Conservation (phyloP, 30 jellyfish, hydroid and myxozoan species). For the Nemopilema nomurai region DNA sequence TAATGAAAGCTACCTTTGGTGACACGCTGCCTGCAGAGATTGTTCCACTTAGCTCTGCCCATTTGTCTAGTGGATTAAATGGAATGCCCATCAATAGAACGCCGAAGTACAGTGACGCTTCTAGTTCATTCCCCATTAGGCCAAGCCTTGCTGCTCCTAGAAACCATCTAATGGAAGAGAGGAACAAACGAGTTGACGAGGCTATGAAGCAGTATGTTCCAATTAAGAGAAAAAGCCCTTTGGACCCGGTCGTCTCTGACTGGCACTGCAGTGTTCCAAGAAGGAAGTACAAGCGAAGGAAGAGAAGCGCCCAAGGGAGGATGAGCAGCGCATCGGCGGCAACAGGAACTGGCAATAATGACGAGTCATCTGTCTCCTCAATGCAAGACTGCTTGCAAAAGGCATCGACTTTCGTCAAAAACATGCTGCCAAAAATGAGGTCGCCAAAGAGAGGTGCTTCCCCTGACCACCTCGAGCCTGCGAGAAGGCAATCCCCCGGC, state of each 20-base stretch:
- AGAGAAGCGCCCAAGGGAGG: neutral
- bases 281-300: conserved; percentile 23
- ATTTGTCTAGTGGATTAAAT: neutral
- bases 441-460: conserved; percentile 15
- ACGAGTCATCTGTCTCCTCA: conserved; percentile 29
- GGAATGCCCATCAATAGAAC: neutral
- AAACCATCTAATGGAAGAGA: neutral
- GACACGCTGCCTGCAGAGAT: neutral
- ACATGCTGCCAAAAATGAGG: conserved; percentile 29
- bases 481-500: neutral
- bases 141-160: neutral
- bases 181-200: conserved; percentile 9
- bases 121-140: neutral
- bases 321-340: neutral
- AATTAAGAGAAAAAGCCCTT: conserved; percentile 34
- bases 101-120: neutral
- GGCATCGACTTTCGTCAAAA: conserved; percentile 38
- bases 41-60: neutral
- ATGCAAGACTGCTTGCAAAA: conserved; percentile 53
- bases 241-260: conserved; percentile 15
- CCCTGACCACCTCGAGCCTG: neutral
- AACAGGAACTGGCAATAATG: neutral
- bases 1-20: neutral
- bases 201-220: conserved; percentile 56
- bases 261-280: conserved; percentile 46